Base-by-base conservation (phyloP, 2,797 vertebrate genomes). In the Borostomias antarcticus region DNA sequence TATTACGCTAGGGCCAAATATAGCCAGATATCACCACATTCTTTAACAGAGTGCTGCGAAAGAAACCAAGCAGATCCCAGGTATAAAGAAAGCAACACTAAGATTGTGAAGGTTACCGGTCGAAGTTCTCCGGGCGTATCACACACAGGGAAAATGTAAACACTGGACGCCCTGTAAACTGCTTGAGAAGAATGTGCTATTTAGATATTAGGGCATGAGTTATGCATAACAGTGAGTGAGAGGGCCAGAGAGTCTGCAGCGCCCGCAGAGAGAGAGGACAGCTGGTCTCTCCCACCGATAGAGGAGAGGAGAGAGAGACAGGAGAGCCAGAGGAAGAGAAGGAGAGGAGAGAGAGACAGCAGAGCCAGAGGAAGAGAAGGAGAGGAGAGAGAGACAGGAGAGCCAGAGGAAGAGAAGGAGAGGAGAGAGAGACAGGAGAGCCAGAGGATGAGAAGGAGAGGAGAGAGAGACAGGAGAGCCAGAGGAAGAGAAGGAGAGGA, bases 401-500 rank as follows among this genome's bases (percentile, higher is more conserved):
- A 40, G 35, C 1, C 35, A 25, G 15, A 21, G 21, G 47, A 13
- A 15, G n/a, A n/a, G 5, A 21, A 5, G 40, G 1, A 33, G 17
- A 48, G 45, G 25, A 5, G n/a, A n/a, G n/a, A n/a, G n/a, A n/a
- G n/a, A n/a, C n/a, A n/a, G n/a, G n/a, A n/a, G n/a, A n/a, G n/a
- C n/a, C n/a, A n/a, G n/a, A n/a, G n/a, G n/a, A 23, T 48, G 25
- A 43, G 30, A 19, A 52, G 19, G 30, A 10, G 15, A 4, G 40
- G 28, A 26, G 10, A 50, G 37, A 30, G 2, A 61, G 45, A 32
- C 15, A 35, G 47, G n/a, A 25, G 11, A 23, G n/a, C 6, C 3
- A 7, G 26, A 35, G 2, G 45, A 8, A 32, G 32, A 52, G 11
- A 50, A n/a, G 13, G n/a, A 32, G 82, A 75, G 19, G 21, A 74